Conservation (phyloP, 2,797 vertebrate species). For the Eulemur rubriventer region DNA sequence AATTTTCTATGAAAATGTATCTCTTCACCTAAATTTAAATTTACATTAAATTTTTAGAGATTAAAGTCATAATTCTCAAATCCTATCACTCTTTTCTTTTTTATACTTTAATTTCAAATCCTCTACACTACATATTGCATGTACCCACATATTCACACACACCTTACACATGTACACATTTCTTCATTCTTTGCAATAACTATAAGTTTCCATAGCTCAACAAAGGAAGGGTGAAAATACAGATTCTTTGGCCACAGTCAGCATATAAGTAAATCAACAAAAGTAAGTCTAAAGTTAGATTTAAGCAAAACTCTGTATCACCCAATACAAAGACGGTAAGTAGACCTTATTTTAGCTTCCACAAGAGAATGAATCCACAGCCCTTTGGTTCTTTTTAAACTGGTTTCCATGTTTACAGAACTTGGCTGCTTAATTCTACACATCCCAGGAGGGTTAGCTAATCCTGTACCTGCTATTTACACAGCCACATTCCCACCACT, state of each 20-base stretch:
- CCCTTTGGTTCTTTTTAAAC: conserved; percentile 1
- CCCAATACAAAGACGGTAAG: background rate
- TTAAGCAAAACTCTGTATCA: background rate
- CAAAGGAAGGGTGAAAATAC: background rate
- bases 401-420: conserved; percentile 18
- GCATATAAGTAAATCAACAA: background rate
- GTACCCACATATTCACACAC: background rate
- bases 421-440: background rate
- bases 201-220: background rate
- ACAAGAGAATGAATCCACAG: background rate
- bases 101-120: background rate
- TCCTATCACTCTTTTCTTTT: background rate
- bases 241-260: conserved; percentile 13
- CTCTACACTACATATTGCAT: background rate
- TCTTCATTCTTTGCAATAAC: background rate
- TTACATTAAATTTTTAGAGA: background rate
- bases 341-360: conserved; percentile 14
- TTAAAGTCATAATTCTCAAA: conserved; percentile 39
- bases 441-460: background rate
- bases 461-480: conserved; percentile 52
- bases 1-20: conserved; percentile 20
- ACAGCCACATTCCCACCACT: background rate
- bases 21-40: conserved; percentile 29
- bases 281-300: conserved; percentile 14
- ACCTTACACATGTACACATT: background rate